A percentile compares a stretch with the other conserved stretches of the same genome.
Conservation (phyloP, 2,113 vertebrate species). For the Ornithorhynchus anatinus region DNA sequence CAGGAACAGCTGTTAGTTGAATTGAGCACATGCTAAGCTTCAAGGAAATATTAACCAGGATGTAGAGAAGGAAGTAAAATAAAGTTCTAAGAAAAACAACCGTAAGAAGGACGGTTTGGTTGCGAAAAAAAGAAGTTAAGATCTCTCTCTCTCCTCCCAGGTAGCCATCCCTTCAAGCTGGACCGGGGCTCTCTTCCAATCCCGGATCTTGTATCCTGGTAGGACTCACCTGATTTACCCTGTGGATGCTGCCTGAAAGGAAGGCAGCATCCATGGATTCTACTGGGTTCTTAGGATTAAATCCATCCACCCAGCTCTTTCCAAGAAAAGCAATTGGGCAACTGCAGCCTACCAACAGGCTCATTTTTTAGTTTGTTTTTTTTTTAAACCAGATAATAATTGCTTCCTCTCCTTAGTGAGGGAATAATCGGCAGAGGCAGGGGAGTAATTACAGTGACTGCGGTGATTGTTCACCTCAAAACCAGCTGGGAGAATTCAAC, state of each 20-base stretch:
- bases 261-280: background rate
- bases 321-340: constrained; percentile 3
- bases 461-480: background rate
- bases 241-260: background rate
- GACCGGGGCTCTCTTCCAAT: background rate
- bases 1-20: background rate
- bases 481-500: background rate
- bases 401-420: background rate
- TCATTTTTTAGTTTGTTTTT: background rate
- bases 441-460: too few relatives aligned
- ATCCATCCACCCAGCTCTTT: background rate
- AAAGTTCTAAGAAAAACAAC: background rate
- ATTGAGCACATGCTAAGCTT: background rate
- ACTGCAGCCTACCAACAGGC: background rate
- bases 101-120: background rate
- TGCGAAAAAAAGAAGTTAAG: background rate
- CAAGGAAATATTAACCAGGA: background rate
- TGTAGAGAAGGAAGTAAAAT: background rate
- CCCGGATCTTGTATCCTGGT: background rate
- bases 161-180: background rate
- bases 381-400: background rate
- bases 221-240: background rate
- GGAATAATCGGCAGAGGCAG: background rate
- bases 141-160: background rate
- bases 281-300: background rate